A percentile compares a stretch with the other conserved stretches of the same genome.
These are phyloP conservation scores for Paraescarpia echinospica DNA, from an alignment of 1,140 invertebrate genomes.

Conservation along the genomic window DNA sequence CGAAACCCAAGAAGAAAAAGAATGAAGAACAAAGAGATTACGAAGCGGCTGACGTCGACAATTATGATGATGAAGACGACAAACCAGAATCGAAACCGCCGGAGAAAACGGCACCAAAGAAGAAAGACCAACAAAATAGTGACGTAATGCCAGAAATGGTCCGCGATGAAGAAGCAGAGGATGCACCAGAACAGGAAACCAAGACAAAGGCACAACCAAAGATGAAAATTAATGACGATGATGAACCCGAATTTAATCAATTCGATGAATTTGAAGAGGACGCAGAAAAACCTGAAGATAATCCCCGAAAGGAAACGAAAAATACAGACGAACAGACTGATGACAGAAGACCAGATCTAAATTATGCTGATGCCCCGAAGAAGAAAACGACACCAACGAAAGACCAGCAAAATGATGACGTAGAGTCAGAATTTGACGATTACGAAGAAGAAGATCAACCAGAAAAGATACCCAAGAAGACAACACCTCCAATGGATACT, in stretches of 20 bases:
- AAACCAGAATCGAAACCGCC: no score
- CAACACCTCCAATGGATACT: background rate
- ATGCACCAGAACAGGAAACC: background rate
- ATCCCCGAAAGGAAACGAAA: no score
- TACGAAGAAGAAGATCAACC: background rate
- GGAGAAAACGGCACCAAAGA: no score
- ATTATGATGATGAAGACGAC: no score
- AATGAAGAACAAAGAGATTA: no score
- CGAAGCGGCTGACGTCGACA: no score
- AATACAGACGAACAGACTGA: background rate
- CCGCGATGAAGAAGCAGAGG: background rate
- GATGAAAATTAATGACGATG: no score
- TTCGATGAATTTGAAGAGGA: no score
- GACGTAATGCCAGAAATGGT: no score
- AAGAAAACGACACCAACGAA: background rate
- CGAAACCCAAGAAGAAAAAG: background rate
- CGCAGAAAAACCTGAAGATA: no score
- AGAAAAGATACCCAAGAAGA: background rate
- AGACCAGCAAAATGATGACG: background rate
- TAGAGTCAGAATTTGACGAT: background rate
- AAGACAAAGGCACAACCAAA: background rate
- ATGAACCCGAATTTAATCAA: no score
- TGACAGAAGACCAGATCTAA: background rate
- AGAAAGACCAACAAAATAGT: background rate
- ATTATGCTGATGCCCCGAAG: background rate